Evolutionary conservation across 2,113 vertebrate species (phyloP), one percentile per base, ranked within the genome.

Genomic region (Leptobrachium leishanense): DNA sequence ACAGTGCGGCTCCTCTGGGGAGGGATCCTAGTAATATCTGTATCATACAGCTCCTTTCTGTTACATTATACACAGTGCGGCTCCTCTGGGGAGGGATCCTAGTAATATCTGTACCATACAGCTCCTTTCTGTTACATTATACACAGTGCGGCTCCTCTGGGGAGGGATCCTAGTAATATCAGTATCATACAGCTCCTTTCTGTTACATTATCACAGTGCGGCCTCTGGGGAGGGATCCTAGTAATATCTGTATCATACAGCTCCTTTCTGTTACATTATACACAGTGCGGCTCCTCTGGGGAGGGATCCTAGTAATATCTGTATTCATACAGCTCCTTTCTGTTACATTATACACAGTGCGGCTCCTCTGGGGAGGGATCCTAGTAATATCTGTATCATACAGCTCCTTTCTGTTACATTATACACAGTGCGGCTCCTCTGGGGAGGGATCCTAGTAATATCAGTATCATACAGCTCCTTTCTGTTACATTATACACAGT

Each of bases 161-260:
- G 62, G 62, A 6, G 12, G 62, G 62, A 64, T 64, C 20, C 44
- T 46, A 46, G 44, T 46, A 46, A 46, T 46, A 46, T 46, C 44
- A 5, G 44, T 46, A 46, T 46, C 8, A 46, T 46, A 46, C 44
- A 46, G 44, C 44, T 46, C 44, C 44, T 31, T 64, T 64, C 62
- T 64, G 9, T 64, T 64, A 64, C 62, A 64, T 20, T 64, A 31
- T 31, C 62, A 64, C 62, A 64, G 62, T 64, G 62, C 62, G 9
- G 62, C 62, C 62, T 64, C 62, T 64, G 62, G 62, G 62, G 62
- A 7, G 62, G 44, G 62, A 64, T 64, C 62, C 62, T 39, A 64
- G 62, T 64, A 64, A 64, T 64, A 64, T 64, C 62, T 64, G 62
- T 64, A 64, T 64, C 39, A 64, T 64, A 64, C 62, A 64, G 62